A percentile compares a stretch with the other conserved stretches of the same genome.
Evolutionary conservation across 2,797 vertebrate species (phyloP).

Genomic region (Scolopax bukidnonensis): DNA sequence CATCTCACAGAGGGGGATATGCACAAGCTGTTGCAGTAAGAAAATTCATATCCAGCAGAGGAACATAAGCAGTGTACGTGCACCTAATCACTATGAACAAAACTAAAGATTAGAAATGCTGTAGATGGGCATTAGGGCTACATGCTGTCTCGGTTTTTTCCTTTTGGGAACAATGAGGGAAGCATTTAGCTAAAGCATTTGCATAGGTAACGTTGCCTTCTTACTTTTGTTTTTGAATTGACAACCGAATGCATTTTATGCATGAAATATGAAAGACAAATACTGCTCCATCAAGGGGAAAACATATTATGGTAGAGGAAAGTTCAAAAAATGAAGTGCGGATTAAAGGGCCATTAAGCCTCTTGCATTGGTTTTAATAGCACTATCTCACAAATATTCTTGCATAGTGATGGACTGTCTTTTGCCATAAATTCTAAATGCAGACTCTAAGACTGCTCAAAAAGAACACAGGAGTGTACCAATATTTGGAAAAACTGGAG

Average conservation of each 20-base stretch:
- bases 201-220: background rate
- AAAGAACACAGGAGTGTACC: background rate
- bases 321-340: background rate
- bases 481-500: background rate
- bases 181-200: slow-evolving; percentile 29
- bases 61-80: background rate
- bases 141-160: background rate
- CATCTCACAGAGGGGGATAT: background rate
- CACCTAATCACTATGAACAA: background rate
- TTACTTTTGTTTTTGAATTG: background rate
- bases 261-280: slow-evolving; percentile 14
- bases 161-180: slow-evolving; percentile 5
- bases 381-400: background rate
- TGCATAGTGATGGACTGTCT: background rate
- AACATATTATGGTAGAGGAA: background rate
- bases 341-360: slow-evolving; percentile 24
- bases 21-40: background rate
- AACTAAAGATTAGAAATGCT: background rate
- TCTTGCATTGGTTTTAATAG: background rate
- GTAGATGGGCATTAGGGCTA: background rate
- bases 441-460: background rate
- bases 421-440: background rate
- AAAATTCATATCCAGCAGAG: background rate
- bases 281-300: background rate
- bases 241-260: background rate